Percentiles rank a stretch among this genome's conserved stretches.
Evolutionary conservation across 2,797 vertebrate genomes (phyloP).

Genomic region (Novumbra hubbsi): DNA sequence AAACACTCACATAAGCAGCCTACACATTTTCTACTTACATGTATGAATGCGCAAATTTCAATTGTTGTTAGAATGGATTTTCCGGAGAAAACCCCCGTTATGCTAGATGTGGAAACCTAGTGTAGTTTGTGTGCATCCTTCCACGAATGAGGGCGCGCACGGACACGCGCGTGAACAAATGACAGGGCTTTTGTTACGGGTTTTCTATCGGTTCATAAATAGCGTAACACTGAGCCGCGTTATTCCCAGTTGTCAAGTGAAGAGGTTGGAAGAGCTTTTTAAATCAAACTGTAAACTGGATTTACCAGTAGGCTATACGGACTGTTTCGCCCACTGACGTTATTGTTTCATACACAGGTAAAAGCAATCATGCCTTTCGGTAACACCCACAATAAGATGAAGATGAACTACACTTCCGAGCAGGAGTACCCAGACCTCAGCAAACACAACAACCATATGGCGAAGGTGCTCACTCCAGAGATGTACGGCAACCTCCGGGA

Average conservation of each 20-base stretch:
- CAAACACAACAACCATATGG: constrained; percentile 87
- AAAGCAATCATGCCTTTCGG: constrained; percentile 88
- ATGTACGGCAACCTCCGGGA: constrained; percentile 79
- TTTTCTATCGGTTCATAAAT: neutral
- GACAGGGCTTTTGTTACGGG: neutral
- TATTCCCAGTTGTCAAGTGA: too few species aligned
- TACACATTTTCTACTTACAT: neutral
- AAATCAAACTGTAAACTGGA: neutral
- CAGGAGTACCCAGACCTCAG: constrained; percentile 89
- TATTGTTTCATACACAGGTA: constrained; percentile 44
- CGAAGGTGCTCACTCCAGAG: constrained; percentile 79
- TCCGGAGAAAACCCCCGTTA: neutral
- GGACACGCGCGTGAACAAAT: neutral
- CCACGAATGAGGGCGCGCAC: neutral
- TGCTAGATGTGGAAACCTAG: neutral
- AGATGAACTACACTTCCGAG: constrained; percentile 80
- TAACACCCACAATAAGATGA: constrained; percentile 90
- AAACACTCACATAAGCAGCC: neutral
- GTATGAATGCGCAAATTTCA: neutral
- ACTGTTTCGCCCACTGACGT: neutral
- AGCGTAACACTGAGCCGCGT: neutral
- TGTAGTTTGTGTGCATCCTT: neutral
- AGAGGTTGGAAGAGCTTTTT: too few species aligned
- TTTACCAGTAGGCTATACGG: neutral
- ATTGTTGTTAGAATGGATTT: neutral